These are phyloP conservation scores for Tortrix viridana DNA, from an alignment of 2,888 invertebrate genomes.

Conservation along the genomic window DNA sequence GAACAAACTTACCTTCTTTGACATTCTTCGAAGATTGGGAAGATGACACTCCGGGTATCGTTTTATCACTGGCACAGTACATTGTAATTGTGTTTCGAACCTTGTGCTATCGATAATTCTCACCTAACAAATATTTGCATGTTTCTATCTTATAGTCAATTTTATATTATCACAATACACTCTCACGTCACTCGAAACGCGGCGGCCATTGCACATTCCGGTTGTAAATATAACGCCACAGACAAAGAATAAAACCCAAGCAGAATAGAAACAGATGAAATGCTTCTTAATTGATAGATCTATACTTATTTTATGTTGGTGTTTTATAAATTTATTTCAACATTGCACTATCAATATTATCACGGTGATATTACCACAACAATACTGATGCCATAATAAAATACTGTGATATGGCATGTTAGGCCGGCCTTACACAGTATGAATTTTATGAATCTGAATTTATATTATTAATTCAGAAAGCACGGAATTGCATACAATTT, in stretches of 20 bases:
- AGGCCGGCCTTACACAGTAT: too few species aligned
- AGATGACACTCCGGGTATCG: constrained; percentile 89
- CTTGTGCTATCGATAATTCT: constrained; percentile 75
- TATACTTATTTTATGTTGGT: constrained; percentile 27
- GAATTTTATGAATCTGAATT: too few species aligned
- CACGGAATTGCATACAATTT: too few species aligned
- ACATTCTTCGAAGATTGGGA: constrained; percentile 88
- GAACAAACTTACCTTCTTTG: constrained; percentile 88
- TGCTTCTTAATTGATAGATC: constrained; percentile 22
- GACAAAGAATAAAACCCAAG: constrained; percentile 46
- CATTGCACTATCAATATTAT: too few species aligned
- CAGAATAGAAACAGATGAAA: neutral
- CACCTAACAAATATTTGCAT: constrained; percentile 83
- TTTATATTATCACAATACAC: constrained; percentile 64
- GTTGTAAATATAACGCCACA: constrained; percentile 79
- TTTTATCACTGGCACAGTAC: constrained; percentile 91
- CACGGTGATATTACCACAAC: too few species aligned
- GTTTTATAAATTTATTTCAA: neutral
- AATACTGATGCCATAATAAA: too few species aligned
- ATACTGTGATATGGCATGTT: too few species aligned
- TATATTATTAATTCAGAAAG: too few species aligned
- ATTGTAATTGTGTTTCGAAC: constrained; percentile 75
- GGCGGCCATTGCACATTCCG: constrained; percentile 84
- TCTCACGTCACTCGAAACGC: constrained; percentile 71
- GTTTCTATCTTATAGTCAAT: constrained; percentile 66